Evolutionary conservation across 2,113 vertebrate genomes (phyloP).

Genomic region (Mesitornis unicolor): DNA sequence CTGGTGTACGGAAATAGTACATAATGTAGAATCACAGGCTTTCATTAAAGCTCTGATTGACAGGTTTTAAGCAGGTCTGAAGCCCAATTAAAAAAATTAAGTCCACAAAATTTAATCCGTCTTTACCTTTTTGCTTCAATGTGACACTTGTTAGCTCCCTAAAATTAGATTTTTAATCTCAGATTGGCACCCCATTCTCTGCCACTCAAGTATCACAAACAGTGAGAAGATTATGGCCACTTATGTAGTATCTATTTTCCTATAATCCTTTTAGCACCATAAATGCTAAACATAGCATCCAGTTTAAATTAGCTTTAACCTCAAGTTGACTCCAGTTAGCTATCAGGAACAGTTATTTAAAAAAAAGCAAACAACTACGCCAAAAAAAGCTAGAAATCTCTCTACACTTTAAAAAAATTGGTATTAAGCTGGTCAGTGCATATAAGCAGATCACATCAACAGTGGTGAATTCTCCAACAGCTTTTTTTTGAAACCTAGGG

Average conservation of each 20-base stretch:
- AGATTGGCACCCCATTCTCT: constrained; percentile 47
- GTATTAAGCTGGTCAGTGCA: background rate
- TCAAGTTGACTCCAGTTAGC: background rate
- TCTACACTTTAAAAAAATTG: background rate
- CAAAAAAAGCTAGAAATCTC: background rate
- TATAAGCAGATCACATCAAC: background rate
- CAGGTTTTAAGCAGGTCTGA: background rate
- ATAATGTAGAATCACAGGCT: background rate
- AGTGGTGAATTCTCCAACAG: background rate
- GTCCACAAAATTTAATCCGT: constrained; percentile 8
- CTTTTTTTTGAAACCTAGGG: background rate
- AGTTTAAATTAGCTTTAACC: constrained; percentile 42
- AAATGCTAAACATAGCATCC: constrained; percentile 36
- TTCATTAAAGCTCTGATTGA: background rate
- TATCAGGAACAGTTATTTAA: background rate
- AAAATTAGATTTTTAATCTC: constrained; percentile 68
- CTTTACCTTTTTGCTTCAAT: constrained; percentile 25
- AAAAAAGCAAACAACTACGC: background rate
- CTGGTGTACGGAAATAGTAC: background rate
- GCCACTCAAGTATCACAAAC: constrained; percentile 40
- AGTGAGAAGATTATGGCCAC: constrained; percentile 60
- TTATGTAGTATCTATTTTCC: constrained; percentile 60
- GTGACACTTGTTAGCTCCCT: constrained; percentile 42
- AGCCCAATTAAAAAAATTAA: background rate
- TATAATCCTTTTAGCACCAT: constrained; percentile 60